phyloP scores from a whole-genome alignment of 1,140 invertebrate genomes.

The Bradynema listronoti region DNA sequence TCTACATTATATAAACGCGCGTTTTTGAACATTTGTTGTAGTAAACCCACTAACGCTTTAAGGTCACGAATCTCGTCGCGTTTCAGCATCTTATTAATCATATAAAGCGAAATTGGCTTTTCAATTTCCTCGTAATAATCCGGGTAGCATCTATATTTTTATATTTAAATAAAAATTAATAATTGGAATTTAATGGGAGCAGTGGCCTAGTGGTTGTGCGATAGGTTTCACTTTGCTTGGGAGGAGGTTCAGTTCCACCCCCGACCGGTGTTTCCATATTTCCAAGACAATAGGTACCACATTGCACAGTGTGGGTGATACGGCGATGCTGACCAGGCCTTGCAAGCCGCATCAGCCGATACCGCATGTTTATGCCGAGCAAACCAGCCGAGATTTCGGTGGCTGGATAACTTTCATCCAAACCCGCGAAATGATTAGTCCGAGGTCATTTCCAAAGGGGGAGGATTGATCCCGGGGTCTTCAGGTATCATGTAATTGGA shows the following conservation, averaged over 20 bases:
- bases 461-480: no score
- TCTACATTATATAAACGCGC: constrained; percentile 86
- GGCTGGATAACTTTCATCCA: no score
- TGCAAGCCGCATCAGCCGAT: no score
- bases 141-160: constrained; percentile 66
- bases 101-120: constrained; percentile 83
- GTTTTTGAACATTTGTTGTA: constrained; percentile 81
- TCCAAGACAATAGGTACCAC: not conserved
- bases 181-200: constrained; percentile 12
- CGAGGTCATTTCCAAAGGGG: no score
- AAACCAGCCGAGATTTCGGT: no score
- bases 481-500: no score
- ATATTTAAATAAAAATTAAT: constrained; percentile 16
- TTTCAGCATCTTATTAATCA: constrained; percentile 83
- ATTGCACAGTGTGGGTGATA: no score
- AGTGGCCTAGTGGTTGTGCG: not conserved
- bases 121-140: constrained; percentile 97
- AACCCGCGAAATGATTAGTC: no score
- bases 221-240: not conserved
- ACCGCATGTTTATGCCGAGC: no score
- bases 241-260: not conserved
- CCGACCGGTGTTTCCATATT: not conserved
- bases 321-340: no score
- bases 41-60: constrained; percentile 28
- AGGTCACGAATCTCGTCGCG: constrained; percentile 32